These are phyloP conservation scores for Euclidia mi DNA, from an alignment of 2,888 invertebrate species.

Conservation along the genomic window DNA sequence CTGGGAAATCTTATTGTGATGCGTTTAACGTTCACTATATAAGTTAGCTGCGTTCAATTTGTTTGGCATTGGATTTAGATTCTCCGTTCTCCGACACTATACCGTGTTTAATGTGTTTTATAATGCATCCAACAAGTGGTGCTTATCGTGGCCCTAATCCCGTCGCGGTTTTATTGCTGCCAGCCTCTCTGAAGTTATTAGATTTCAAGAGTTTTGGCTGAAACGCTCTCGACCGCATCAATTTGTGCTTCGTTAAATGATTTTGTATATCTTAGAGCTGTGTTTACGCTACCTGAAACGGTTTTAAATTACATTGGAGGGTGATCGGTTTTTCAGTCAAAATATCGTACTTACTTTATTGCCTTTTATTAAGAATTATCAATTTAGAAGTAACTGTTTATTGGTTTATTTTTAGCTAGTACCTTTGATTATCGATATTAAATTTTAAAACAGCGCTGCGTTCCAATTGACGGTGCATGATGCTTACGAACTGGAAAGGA, in stretches of 20 bases:
- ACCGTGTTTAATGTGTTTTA: slow-evolving; percentile 45
- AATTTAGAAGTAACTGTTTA: too few relatives aligned
- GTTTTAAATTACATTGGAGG: too few relatives aligned
- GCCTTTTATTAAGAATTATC: too few relatives aligned
- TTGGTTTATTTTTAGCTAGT: too few relatives aligned
- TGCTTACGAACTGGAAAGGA: too few relatives aligned
- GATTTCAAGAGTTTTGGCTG: slow-evolving; percentile 71
- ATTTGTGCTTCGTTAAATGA: slow-evolving; percentile 64
- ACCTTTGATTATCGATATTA: too few relatives aligned
- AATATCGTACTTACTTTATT: too few relatives aligned
- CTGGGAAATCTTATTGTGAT: background rate
- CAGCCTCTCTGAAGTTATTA: slow-evolving; percentile 63
- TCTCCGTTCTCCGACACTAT: slow-evolving; percentile 17
- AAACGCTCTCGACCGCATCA: slow-evolving; percentile 64
- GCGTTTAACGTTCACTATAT: too few relatives aligned
- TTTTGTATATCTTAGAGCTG: slow-evolving; percentile 21
- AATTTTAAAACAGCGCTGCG: too few relatives aligned
- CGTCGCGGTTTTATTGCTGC: slow-evolving; percentile 46
- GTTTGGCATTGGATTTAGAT: background rate
- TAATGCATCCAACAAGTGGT: slow-evolving; percentile 64
- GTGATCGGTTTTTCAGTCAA: too few relatives aligned
- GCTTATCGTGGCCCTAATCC: slow-evolving; percentile 57
- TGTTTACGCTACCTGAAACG: background rate
- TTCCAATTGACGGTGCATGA: too few relatives aligned
- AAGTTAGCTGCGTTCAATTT: background rate